Conservation (phyloP, 2,797 vertebrate species). For the Danio choprae region DNA sequence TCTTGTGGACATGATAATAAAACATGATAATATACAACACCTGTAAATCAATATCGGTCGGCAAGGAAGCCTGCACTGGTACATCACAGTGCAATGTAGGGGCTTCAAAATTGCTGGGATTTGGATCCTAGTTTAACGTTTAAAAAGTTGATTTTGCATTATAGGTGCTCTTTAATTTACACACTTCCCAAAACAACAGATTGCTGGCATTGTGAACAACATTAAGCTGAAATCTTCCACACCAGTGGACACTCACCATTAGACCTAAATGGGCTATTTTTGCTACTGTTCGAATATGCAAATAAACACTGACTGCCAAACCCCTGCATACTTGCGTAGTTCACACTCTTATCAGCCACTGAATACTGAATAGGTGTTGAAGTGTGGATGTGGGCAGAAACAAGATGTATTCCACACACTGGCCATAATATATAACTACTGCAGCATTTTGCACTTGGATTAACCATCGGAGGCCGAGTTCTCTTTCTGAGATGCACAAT, state of each 20-base stretch:
- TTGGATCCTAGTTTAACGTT: too few relatives aligned
- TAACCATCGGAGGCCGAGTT: background rate
- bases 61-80: too few relatives aligned
- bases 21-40: too few relatives aligned
- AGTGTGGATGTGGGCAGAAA: background rate
- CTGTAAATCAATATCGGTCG: too few relatives aligned
- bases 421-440: background rate
- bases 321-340: background rate
- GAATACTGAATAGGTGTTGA: background rate
- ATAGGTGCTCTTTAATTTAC: background rate
- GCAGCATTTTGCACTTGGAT: background rate
- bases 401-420: constrained; percentile 17
- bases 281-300: background rate
- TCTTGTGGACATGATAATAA: too few relatives aligned
- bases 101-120: background rate
- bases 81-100: too few relatives aligned
- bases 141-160: too few relatives aligned
- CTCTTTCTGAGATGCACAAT: background rate
- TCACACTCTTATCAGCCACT: background rate
- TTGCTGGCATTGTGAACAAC: background rate
- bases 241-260: background rate
- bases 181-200: background rate
- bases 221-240: background rate
- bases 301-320: constrained; percentile 7
- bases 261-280: constrained; percentile 1